These are phyloP conservation scores for Drymonia ruficornis DNA, from an alignment of 2,888 invertebrate genomes.

Conservation along the genomic window DNA sequence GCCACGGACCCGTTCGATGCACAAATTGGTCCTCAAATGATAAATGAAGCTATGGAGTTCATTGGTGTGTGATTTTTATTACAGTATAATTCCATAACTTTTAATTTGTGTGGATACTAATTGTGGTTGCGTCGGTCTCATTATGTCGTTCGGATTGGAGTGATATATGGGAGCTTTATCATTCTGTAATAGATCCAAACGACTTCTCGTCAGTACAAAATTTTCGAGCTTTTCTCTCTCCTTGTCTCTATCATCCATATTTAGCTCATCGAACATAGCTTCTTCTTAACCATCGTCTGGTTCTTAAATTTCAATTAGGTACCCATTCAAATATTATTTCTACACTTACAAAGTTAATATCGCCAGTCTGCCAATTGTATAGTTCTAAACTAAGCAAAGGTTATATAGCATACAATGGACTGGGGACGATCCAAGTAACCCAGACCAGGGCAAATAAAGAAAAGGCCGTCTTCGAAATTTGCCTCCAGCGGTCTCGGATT, in stretches of 20 bases:
- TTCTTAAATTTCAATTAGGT: too few relatives aligned
- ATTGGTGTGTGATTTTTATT: constrained; percentile 64
- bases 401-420: too few relatives aligned
- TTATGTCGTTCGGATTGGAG: constrained; percentile 32
- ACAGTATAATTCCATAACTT: constrained; percentile 55
- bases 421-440: too few relatives aligned
- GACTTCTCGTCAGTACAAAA: background rate
- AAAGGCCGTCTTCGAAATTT: too few relatives aligned
- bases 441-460: too few relatives aligned
- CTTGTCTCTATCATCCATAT: background rate
- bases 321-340: background rate
- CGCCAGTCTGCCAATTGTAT: too few relatives aligned
- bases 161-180: constrained; percentile 18
- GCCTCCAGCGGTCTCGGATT: too few relatives aligned
- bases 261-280: too few relatives aligned
- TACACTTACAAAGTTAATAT: background rate
- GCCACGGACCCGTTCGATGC: constrained; percentile 61
- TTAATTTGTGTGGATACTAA: constrained; percentile 47
- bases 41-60: constrained; percentile 64
- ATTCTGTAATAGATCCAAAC: background rate
- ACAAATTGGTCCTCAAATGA: constrained; percentile 68
- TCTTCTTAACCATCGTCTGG: too few relatives aligned
- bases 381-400: too few relatives aligned
- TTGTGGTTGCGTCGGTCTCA: constrained; percentile 42
- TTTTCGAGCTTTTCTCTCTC: background rate